Evolutionary conservation across 2,113 vertebrate genomes (phyloP).

Genomic region (Dermatemys mawii): DNA sequence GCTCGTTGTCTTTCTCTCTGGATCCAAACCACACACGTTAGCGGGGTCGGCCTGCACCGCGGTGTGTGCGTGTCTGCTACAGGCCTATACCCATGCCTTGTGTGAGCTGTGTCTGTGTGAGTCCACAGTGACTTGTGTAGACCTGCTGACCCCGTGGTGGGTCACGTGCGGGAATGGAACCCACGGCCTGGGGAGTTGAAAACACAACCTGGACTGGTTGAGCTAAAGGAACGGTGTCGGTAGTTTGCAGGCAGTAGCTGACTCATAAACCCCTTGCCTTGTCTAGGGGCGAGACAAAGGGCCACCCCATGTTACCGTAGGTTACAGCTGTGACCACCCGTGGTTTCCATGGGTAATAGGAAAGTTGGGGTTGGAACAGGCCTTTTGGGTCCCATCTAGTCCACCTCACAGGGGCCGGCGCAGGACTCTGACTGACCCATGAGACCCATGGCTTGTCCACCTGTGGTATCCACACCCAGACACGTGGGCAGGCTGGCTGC

Average conservation of each 20-base stretch:
- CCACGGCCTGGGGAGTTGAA: too few relatives aligned
- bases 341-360: neutral
- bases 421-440: neutral
- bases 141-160: neutral
- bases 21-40: neutral
- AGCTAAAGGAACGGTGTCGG: neutral
- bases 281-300: neutral
- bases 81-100: too few relatives aligned
- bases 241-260: neutral
- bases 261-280: neutral
- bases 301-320: neutral
- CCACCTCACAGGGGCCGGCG: neutral
- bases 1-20: constrained; percentile 91
- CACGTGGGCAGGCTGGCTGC: neutral
- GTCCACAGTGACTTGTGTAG: neutral
- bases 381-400: neutral
- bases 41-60: neutral
- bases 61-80: neutral
- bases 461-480: neutral
- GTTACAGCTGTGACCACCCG: neutral
- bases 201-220: neutral
- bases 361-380: neutral
- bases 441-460: neutral
- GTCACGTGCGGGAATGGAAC: neutral
- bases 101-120: neutral